Conservation (phyloP, 2,113 vertebrate species). For the Neomonachus schauinslandi region DNA sequence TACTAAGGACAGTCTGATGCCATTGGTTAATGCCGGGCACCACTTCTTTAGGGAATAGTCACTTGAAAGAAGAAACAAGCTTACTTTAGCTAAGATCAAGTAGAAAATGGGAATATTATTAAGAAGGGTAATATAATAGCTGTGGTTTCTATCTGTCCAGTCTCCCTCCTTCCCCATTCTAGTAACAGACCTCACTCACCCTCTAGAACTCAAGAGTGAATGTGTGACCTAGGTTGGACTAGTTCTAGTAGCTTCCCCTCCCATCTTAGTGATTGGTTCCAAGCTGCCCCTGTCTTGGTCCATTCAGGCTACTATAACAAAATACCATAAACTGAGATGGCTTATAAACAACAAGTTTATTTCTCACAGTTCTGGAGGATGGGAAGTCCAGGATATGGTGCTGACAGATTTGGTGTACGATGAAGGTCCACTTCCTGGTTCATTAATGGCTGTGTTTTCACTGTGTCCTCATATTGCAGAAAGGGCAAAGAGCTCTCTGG, state of each 20-base stretch:
- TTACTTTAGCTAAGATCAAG: neutral
- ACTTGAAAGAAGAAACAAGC: neutral
- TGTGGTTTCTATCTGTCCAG: neutral
- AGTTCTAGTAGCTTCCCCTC: neutral
- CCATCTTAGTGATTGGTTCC: neutral
- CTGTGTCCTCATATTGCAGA: neutral
- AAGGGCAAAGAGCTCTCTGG: neutral
- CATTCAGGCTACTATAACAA: neutral
- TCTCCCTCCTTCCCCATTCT: neutral
- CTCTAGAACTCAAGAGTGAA: neutral
- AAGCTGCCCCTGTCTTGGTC: neutral
- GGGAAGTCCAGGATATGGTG: neutral
- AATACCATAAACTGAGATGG: neutral
- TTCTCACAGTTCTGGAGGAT: neutral
- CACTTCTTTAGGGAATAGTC: neutral
- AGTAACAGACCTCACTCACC: neutral
- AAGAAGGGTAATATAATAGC: neutral
- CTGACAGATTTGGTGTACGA: neutral
- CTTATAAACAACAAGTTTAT: neutral
- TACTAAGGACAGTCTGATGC: neutral
- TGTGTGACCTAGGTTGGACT: neutral
- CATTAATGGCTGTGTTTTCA: neutral
- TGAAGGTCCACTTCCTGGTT: neutral
- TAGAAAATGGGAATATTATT: neutral
- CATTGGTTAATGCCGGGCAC: neutral